These are phyloP conservation scores for Ginglymostoma cirratum DNA, from an alignment of 2,113 vertebrate species.

Conservation along the genomic window DNA sequence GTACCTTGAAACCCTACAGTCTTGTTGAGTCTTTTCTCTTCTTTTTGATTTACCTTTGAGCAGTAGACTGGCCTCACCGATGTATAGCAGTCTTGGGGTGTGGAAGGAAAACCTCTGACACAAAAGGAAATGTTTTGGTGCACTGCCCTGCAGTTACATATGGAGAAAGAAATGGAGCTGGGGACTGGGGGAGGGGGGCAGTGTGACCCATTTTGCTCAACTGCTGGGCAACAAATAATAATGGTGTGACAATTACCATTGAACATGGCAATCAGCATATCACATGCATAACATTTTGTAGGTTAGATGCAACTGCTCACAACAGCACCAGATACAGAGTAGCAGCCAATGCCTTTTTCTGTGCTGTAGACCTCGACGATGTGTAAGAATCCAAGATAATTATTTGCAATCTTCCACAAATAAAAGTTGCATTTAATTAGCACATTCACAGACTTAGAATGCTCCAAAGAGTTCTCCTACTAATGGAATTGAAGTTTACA, in stretches of 20 bases:
- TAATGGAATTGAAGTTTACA: not conserved
- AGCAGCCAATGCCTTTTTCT: not conserved
- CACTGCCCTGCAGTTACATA: not conserved
- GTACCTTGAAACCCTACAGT: not conserved
- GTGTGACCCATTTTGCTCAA: not conserved
- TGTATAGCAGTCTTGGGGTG: not conserved
- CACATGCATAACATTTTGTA: not conserved
- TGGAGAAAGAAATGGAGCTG: not conserved
- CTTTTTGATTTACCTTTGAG: not conserved
- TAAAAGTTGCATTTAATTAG: not conserved
- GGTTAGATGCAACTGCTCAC: not conserved
- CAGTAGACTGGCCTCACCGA: not conserved
- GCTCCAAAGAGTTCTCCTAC: not conserved
- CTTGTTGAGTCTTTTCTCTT: not conserved
- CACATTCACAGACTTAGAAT: not conserved
- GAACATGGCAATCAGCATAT: not conserved
- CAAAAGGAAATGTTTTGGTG: not conserved
- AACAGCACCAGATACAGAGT: not conserved
- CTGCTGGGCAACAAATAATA: not conserved
- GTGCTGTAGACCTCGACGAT: not conserved
- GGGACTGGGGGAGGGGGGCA: not conserved
- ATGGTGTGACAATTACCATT: not conserved
- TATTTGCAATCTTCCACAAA: not conserved
- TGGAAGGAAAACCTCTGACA: not conserved
- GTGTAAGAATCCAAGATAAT: not conserved